Percentiles rank a stretch among this genome's conserved stretches.
Evolutionary conservation across 2,888 invertebrate species (phyloP).

Genomic region (Tuberolachnus salignus): DNA sequence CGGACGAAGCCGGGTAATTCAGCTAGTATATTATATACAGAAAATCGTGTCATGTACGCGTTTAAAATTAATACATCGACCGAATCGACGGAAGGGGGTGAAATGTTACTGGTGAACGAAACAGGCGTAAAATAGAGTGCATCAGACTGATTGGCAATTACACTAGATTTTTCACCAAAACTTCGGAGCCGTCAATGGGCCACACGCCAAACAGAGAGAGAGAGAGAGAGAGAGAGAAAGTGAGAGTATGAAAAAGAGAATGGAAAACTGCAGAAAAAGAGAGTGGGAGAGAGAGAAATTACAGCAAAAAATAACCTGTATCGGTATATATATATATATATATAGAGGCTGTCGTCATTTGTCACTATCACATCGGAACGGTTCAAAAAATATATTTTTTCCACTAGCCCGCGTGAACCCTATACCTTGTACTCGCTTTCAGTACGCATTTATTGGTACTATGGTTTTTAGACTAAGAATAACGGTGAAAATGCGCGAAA

Average conservation of each 20-base stretch:
- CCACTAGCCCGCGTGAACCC: neutral
- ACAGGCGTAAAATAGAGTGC: neutral
- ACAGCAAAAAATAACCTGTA: slow-evolving; percentile 23
- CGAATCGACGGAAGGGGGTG: neutral
- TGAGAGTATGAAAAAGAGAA: neutral
- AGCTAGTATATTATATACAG: too few relatives aligned
- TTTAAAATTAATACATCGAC: neutral
- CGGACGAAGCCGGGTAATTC: too few relatives aligned
- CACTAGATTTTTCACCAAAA: slow-evolving; percentile 36
- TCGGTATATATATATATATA: neutral
- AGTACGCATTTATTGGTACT: neutral
- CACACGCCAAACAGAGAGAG: neutral
- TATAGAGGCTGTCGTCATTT: slow-evolving; percentile 34
- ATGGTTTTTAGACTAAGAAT: slow-evolving; percentile 20
- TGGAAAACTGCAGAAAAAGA: too few relatives aligned
- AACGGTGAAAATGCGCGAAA: slow-evolving; percentile 24
- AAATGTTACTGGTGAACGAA: slow-evolving; percentile 21
- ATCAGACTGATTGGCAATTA: slow-evolving; percentile 47
- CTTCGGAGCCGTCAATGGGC: neutral
- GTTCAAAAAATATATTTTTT: slow-evolving; percentile 52
- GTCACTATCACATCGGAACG: slow-evolving; percentile 47
- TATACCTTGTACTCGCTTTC: neutral
- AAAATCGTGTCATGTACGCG: neutral
- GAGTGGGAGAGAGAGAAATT: neutral
- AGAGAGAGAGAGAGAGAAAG: neutral